Percentiles rank a stretch among this genome's conserved stretches.
Conservation (phyloP, 35 echinoderm and acorn worm species). For the Eucidaris tribuloides region DNA sequence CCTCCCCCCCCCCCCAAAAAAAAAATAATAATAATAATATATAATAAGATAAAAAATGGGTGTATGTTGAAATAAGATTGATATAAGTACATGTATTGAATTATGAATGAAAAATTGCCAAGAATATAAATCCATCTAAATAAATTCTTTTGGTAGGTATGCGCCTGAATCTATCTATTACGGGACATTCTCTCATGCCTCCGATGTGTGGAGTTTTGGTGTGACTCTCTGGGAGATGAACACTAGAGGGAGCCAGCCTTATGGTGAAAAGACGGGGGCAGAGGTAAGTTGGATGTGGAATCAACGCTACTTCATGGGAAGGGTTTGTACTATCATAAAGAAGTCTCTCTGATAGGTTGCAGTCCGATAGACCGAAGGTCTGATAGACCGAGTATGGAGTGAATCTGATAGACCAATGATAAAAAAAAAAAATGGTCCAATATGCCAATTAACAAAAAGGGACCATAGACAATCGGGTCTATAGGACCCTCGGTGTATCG, state of each 20-base stretch:
- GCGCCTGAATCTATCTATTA: conserved; percentile 98
- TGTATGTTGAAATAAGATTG: no score
- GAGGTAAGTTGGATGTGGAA: conserved; percentile 54
- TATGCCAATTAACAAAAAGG: not conserved
- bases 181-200: conserved; percentile 91
- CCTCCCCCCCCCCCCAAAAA: no score
- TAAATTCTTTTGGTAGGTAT: no score
- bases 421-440: not conserved
- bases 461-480: no score
- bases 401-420: not conserved
- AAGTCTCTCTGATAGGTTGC: not conserved
- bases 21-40: no score
- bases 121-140: no score
- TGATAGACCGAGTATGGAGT: not conserved
- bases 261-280: conserved; percentile 96
- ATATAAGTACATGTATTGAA: no score
- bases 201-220: conserved; percentile 98
- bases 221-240: conserved; percentile 97
- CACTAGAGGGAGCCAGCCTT: conserved; percentile 87
- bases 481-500: no score
- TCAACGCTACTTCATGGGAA: not conserved
- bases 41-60: no score
- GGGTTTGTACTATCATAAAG: not conserved
- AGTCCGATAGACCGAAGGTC: no score
- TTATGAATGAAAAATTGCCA: no score